Evolutionary conservation across 2,113 vertebrate species (phyloP).

Genomic region (Talpa occidentalis): DNA sequence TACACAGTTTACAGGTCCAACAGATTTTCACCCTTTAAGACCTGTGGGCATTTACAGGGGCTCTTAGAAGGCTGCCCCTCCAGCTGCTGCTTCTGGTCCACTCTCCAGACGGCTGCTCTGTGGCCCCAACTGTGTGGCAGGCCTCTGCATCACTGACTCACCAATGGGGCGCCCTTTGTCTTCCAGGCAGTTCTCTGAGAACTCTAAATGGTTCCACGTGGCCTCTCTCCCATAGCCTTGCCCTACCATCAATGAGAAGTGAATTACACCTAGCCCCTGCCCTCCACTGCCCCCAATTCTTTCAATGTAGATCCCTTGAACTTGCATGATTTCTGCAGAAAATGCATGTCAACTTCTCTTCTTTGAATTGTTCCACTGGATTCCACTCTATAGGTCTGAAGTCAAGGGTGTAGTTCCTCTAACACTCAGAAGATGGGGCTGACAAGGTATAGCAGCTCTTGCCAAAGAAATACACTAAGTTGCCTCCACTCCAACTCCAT

Average conservation of each 20-base stretch:
- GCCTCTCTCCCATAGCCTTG: not conserved
- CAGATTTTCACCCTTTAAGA: too few relatives aligned
- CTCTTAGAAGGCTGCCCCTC: not conserved
- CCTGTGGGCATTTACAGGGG: not conserved
- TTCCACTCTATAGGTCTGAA: not conserved
- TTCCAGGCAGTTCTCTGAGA: not conserved
- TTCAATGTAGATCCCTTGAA: not conserved
- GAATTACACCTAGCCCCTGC: not conserved
- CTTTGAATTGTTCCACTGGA: not conserved
- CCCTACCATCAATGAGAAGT: not conserved
- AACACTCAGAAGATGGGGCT: not conserved
- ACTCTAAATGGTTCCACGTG: not conserved
- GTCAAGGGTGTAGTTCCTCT: not conserved
- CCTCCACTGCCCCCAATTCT: not conserved
- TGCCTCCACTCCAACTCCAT: too few relatives aligned
- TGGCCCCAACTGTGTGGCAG: not conserved
- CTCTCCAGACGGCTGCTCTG: not conserved
- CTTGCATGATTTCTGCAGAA: not conserved
- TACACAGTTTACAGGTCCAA: not conserved
- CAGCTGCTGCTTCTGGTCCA: not conserved
- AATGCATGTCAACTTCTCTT: not conserved
- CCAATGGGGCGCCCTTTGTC: not conserved
- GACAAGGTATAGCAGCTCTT: not conserved
- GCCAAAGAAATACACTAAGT: not conserved
- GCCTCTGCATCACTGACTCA: not conserved